These are phyloP conservation scores for Crotalus viridis DNA, from an alignment of 2,113 vertebrate genomes.

Conservation along the genomic window DNA sequence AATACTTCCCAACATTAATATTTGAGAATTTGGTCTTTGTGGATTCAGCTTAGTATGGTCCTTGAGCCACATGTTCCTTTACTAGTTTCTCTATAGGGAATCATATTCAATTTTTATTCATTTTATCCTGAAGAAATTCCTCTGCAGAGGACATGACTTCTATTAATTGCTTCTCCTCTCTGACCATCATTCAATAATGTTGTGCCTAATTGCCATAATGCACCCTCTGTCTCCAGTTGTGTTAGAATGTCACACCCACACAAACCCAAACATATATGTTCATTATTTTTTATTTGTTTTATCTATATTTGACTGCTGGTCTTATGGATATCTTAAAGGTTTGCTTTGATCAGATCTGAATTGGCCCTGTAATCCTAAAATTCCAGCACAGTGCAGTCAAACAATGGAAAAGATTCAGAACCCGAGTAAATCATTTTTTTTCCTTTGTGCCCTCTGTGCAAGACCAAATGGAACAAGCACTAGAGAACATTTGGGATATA, in stretches of 20 bases:
- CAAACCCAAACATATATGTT: background rate
- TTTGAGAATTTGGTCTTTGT: background rate
- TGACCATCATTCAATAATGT: background rate
- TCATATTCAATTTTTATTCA: background rate
- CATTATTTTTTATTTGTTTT: background rate
- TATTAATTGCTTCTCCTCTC: background rate
- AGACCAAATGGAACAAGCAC: background rate
- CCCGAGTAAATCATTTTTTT: background rate
- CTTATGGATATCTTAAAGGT: background rate
- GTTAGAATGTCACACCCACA: background rate
- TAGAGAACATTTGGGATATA: background rate
- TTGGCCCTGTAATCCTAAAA: background rate
- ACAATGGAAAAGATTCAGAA: background rate
- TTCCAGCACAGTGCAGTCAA: background rate
- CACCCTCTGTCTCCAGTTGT: background rate
- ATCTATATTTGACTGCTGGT: background rate
- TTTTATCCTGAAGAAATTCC: background rate
- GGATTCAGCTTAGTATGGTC: background rate
- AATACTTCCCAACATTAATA: background rate
- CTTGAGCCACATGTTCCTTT: background rate
- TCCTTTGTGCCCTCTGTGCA: background rate
- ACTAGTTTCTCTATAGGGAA: background rate
- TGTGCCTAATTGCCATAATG: background rate
- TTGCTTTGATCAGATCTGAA: background rate
- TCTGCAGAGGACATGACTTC: background rate